Percentiles rank a stretch among this genome's conserved stretches.
These are phyloP conservation scores for Peromyscus eremicus DNA, from an alignment of 2,797 vertebrate genomes.

Conservation along the genomic window DNA sequence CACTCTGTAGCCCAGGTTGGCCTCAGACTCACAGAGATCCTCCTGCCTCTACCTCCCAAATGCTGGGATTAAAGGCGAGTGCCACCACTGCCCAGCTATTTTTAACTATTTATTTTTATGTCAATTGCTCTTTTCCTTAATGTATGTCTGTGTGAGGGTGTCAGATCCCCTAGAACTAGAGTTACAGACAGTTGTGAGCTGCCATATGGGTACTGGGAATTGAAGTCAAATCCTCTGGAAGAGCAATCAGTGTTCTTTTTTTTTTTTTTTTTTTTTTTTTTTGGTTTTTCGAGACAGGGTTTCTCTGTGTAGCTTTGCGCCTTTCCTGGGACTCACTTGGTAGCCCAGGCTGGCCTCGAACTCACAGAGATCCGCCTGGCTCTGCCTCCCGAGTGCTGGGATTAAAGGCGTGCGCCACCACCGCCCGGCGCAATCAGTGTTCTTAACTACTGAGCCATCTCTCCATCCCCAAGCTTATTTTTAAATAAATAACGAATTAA, in stretches of 20 bases:
- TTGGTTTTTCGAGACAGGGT: no score
- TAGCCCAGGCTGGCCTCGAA: no score
- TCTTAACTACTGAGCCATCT: neutral
- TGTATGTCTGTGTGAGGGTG: neutral
- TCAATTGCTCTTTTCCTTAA: neutral
- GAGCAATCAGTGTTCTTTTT: neutral
- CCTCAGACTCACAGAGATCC: no score
- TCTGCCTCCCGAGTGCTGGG: no score
- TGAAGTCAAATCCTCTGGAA: neutral
- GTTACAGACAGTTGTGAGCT: neutral
- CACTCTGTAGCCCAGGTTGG: no score
- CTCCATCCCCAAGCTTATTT: neutral
- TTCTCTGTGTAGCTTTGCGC: no score
- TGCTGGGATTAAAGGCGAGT: no score
- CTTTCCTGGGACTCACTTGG: no score
- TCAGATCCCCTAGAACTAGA: neutral
- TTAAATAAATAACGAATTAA: neutral
- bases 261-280: no score
- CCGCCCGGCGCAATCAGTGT: accelerated
- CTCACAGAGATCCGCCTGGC: no score
- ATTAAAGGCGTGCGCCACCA: no score
- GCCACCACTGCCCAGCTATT: neutral
- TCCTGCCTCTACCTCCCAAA: no score
- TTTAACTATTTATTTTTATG: neutral
- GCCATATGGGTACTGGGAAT: neutral